Conservation (phyloP, 1,140 invertebrate species). For the Radopholus similis region DNA sequence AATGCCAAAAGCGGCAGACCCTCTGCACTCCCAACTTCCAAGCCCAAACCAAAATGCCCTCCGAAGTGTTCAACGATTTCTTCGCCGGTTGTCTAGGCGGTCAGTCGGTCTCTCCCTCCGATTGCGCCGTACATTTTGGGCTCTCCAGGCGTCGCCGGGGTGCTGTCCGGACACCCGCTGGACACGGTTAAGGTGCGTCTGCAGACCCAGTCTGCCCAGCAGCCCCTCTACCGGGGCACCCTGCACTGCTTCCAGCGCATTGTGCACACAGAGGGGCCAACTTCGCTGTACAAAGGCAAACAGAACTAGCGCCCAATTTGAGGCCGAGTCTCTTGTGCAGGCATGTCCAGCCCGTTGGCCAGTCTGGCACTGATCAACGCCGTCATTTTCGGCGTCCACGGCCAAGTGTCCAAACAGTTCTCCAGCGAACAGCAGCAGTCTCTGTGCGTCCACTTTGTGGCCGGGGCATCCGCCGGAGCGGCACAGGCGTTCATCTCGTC, state of each 20-base stretch:
- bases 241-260: conserved; percentile 88
- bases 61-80: conserved; percentile 28
- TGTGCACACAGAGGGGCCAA: conserved; percentile 72
- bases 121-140: not conserved
- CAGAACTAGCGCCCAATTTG: too few species aligned
- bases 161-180: conserved; percentile 85
- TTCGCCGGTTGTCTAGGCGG: conserved; percentile 32
- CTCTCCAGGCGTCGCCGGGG: conserved; percentile 72
- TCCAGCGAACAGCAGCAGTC: conserved; percentile 27
- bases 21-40: not conserved
- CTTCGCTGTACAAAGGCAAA: conserved; percentile 11
- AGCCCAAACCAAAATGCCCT: conserved; percentile 7
- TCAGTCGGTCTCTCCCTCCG: not conserved
- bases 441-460: conserved; percentile 67
- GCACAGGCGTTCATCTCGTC: conserved; percentile 76
- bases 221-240: conserved; percentile 80
- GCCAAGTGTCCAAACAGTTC: conserved; percentile 39
- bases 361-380: conserved; percentile 82
- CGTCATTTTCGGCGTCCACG: conserved; percentile 84
- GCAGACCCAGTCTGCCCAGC: conserved; percentile 70
- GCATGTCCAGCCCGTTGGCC: conserved; percentile 73
- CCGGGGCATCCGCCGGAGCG: conserved; percentile 70
- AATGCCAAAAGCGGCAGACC: not conserved
- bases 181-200: conserved; percentile 73
- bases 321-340: too few species aligned